These are phyloP conservation scores for Cladorhizidae sp. DNA, from an alignment of 37 sponge, comb jelly and placozoan species.

Conservation along the genomic window DNA sequence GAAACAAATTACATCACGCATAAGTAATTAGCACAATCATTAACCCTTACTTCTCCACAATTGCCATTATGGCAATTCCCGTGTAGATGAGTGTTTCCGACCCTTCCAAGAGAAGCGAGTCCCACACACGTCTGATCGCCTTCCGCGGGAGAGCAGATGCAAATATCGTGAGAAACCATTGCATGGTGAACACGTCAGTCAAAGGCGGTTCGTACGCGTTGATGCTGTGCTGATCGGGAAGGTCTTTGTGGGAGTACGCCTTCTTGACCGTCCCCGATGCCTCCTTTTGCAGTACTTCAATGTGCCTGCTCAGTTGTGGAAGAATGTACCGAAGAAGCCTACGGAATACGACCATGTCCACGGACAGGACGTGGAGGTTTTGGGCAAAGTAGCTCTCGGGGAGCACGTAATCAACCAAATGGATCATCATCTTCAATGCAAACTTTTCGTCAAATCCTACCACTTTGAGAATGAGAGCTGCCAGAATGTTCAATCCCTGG, in stretches of 20 bases:
- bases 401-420: conserved; percentile 76
- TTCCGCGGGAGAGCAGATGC: conserved; percentile 75
- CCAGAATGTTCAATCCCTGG: conserved; percentile 91
- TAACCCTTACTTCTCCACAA: conserved; percentile 56
- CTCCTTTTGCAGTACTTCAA: conserved; percentile 48
- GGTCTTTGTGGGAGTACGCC: conserved; percentile 50
- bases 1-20: too few species aligned
- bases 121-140: conserved; percentile 80
- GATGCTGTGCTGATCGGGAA: conserved; percentile 45
- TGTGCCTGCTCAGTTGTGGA: conserved; percentile 75
- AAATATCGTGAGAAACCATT: conserved; percentile 92
- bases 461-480: conserved; percentile 85
- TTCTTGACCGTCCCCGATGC: conserved; percentile 38
- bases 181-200: conserved; percentile 87
- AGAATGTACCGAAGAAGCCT: conserved; percentile 69
- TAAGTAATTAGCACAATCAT: conserved; percentile 9
- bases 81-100: conserved; percentile 76
- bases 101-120: conserved; percentile 81
- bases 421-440: conserved; percentile 82
- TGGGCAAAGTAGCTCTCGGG: conserved; percentile 90
- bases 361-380: conserved; percentile 75
- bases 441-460: conserved; percentile 69
- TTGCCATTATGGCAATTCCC: conserved; percentile 74
- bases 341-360: conserved; percentile 80
- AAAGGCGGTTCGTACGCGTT: conserved; percentile 86